Evolutionary conservation across 2,797 vertebrate species (phyloP), one percentile per base, ranked within the genome.

Genomic region (Geotrypetes seraphini): DNA sequence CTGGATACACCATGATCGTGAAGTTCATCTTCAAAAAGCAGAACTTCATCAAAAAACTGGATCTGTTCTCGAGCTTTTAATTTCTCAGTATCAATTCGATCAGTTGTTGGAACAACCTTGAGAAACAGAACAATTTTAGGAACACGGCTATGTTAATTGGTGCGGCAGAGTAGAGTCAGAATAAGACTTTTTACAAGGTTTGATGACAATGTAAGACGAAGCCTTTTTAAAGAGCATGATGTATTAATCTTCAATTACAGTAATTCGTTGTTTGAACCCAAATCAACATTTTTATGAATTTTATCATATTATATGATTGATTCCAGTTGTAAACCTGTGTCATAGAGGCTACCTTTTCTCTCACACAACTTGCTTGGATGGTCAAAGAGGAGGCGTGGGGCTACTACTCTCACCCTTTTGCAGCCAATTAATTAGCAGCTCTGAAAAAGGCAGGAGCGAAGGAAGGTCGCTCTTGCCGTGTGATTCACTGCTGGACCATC

Each of bases 1-100:
- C 87, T 92, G 12, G 93, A 97, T 28, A 97, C 94, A 15, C 95
- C 95, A 4, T 97, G 95, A 71, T 99, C 95, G 2, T 97, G 95
- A 40, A 97, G 84, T 53, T 99, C 95, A 3, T 97, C 95, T 58
- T 99, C 95, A 58, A 97, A 99, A 26, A 97, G 63, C 25, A 97
- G 70, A 20, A 97, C 90, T 31, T 99, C 94, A 43, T 97, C 92
- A 34, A 97, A 99, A 68, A 97, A 99, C 81, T 88, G 87, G 35
- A 99, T 99, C 69, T 96, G 90, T 25, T 97, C 92, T 19, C 92
- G 81, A 15, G 90, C 82, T 68, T 96, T 96, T 53, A 99, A 61
- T 66, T 91, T 95, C 59, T 97, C 94, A 65, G 91, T 78, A 63
- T 99, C 83, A 33, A 99, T 97, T 3, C 90, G 86, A 33, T 97